These are phyloP conservation scores for Polypedilum pembai DNA, from an alignment of 1,140 invertebrate species.

Conservation along the genomic window DNA sequence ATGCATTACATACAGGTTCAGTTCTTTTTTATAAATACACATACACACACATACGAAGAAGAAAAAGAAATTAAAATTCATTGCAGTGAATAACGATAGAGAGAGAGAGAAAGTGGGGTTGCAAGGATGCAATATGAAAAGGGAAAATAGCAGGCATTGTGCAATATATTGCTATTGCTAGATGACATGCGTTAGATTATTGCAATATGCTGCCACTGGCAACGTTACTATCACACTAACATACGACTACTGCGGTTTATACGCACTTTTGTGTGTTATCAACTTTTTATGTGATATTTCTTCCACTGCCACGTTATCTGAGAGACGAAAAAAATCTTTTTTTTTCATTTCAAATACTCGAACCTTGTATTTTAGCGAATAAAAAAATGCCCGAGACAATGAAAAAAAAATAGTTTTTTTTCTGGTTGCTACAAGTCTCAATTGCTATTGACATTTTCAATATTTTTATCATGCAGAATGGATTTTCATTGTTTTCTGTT, in stretches of 20 bases:
- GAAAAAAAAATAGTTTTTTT: no score
- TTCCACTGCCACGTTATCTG: neutral
- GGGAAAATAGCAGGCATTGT: neutral
- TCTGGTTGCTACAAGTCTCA: no score
- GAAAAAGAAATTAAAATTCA: neutral
- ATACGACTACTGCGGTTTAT: neutral
- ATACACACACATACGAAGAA: neutral
- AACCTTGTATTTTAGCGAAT: neutral
- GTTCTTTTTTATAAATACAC: neutral
- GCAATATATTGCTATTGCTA: neutral
- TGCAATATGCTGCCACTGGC: neutral
- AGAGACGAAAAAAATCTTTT: neutral
- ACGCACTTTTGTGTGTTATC: conserved; percentile 27
- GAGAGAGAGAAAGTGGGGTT: neutral
- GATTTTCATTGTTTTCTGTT: no score
- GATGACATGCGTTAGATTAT: conserved; percentile 15
- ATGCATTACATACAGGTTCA: conserved; percentile 8
- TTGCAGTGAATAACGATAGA: neutral
- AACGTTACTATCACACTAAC: no score
- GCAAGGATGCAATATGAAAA: neutral
- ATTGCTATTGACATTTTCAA: no score
- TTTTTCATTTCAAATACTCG: neutral
- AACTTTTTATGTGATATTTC: conserved; percentile 7
- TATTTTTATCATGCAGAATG: no score
- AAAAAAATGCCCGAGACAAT: no score